A percentile compares a stretch with the other conserved stretches of the same genome.
Evolutionary conservation across 1,140 invertebrate genomes (phyloP).

Genomic region (Theocolax elegans): DNA sequence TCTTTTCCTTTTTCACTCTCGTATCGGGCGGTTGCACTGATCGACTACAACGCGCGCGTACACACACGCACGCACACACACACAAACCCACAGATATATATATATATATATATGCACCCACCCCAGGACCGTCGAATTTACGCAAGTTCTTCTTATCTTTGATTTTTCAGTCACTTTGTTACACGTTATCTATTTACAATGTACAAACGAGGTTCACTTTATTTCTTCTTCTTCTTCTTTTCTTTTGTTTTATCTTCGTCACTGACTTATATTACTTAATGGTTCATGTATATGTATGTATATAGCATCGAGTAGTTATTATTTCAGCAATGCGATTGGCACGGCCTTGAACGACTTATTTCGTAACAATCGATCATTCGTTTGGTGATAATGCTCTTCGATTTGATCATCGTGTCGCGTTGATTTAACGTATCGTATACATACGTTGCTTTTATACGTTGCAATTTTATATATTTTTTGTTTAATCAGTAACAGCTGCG

Average conservation of each 20-base stretch:
- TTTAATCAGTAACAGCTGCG: too few species aligned
- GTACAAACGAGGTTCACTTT: slow-evolving; percentile 52
- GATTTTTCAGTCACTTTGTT: slow-evolving; percentile 35
- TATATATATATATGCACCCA: slow-evolving; percentile 60
- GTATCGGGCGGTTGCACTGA: slow-evolving; percentile 37
- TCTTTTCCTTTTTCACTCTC: slow-evolving; percentile 1
- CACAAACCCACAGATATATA: too few species aligned
- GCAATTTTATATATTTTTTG: too few species aligned
- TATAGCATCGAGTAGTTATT: slow-evolving; percentile 5
- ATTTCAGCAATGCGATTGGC: slow-evolving; percentile 10
- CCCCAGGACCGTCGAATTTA: slow-evolving; percentile 59
- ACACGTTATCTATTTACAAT: slow-evolving; percentile 62
- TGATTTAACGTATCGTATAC: too few species aligned
- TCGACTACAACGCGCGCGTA: too few species aligned
- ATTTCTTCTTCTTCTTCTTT: too few species aligned
- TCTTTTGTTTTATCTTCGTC: neutral
- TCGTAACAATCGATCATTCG: too few species aligned
- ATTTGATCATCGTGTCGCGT: too few species aligned
- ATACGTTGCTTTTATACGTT: too few species aligned
- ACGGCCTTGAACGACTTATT: neutral
- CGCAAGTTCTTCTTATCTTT: slow-evolving; percentile 40
- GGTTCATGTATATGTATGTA: slow-evolving; percentile 15
- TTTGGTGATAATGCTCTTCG: too few species aligned
- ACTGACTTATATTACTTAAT: slow-evolving; percentile 34
- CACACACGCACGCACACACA: too few species aligned